Conservation (phyloP, 1,140 invertebrate genomes). For the Ceratosolen fusciceps region DNA sequence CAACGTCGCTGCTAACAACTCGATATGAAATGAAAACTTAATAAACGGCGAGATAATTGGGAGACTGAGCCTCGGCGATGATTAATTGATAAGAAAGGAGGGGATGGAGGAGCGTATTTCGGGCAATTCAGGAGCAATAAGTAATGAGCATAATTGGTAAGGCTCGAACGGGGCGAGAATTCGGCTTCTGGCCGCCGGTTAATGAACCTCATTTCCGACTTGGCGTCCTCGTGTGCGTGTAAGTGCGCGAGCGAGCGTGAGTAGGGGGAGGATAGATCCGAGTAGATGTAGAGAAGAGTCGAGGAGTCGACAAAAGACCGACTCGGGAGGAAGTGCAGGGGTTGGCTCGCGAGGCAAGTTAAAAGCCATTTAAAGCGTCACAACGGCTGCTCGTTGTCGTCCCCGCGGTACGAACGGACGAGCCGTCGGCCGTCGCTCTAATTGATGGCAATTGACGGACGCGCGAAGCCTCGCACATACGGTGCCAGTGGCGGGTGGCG, state of each 20-base stretch:
- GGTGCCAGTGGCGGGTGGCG: slow-evolving; percentile 20
- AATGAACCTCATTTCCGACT: slow-evolving; percentile 39
- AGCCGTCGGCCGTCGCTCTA: slow-evolving; percentile 67
- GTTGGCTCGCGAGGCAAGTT: slow-evolving; percentile 60
- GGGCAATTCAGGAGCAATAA: too few relatives aligned
- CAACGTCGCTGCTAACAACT: too few relatives aligned
- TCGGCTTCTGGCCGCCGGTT: too few relatives aligned
- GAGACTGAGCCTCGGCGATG: too few relatives aligned
- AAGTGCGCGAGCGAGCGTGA: too few relatives aligned
- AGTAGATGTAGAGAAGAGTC: background rate
- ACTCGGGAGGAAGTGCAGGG: slow-evolving; percentile 62
- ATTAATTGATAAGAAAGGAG: too few relatives aligned
- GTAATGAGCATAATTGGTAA: too few relatives aligned
- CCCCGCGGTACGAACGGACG: background rate
- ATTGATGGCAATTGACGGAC: slow-evolving; percentile 72
- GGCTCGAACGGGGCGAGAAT: too few relatives aligned
- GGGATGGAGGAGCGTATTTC: too few relatives aligned
- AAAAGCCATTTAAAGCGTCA: slow-evolving; percentile 63
- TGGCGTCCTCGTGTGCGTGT: background rate
- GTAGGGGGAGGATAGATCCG: too few relatives aligned
- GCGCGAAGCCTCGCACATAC: slow-evolving; percentile 68
- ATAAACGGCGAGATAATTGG: too few relatives aligned
- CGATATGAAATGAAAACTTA: too few relatives aligned
- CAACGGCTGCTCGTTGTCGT: slow-evolving; percentile 21
- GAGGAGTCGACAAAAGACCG: slow-evolving; percentile 23